Conservation (phyloP, 2,797 vertebrate species). For the Spatula clypeata region DNA sequence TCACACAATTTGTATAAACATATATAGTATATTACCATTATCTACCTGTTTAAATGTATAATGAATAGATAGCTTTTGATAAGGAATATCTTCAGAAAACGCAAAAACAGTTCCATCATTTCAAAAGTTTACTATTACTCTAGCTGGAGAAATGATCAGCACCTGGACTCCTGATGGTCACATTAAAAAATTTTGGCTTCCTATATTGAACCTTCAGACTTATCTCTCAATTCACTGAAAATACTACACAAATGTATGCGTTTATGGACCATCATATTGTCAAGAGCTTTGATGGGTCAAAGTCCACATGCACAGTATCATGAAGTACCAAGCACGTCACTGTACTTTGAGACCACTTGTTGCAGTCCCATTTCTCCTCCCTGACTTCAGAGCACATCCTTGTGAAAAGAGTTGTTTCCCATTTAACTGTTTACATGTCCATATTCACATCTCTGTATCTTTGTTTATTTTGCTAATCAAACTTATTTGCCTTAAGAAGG, state of each 20-base stretch:
- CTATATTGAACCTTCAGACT: not conserved
- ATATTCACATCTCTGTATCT: not conserved
- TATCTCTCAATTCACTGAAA: not conserved
- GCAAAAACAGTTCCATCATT: not conserved
- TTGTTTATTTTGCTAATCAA: conserved; percentile 39
- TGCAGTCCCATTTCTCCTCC: not conserved
- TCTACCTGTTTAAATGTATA: not conserved
- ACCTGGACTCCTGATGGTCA: not conserved
- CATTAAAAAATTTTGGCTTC: not conserved
- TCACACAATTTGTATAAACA: not conserved
- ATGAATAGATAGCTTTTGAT: not conserved
- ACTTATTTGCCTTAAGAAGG: conserved; percentile 17
- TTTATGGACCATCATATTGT: not conserved
- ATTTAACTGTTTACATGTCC: not conserved
- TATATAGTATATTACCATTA: too few species aligned
- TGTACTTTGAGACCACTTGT: not conserved
- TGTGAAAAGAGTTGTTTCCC: not conserved
- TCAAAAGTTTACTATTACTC: not conserved
- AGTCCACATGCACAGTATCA: not conserved
- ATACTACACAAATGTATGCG: too few species aligned
- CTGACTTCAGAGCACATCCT: not conserved
- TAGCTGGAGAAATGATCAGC: not conserved
- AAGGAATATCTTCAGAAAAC: not conserved
- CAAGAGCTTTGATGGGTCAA: not conserved
- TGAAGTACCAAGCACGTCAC: accelerated